phyloP scores from a whole-genome alignment of 2,888 invertebrate genomes.

The Gonocerus acuteangulatus region DNA sequence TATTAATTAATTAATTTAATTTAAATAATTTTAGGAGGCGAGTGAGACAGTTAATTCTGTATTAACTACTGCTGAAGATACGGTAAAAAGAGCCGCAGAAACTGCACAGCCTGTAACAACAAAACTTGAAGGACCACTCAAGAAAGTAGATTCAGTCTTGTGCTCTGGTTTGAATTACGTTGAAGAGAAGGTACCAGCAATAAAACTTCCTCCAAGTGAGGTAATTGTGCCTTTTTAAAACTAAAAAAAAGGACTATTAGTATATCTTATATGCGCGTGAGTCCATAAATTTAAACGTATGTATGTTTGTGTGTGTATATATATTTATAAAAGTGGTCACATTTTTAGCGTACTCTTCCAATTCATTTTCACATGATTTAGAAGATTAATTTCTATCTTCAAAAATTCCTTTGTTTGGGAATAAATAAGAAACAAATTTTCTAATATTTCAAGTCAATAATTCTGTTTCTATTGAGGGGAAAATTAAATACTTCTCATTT shows the following conservation, averaged over 20 bases:
- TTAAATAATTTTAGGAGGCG: slow-evolving; percentile 47
- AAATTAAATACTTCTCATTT: no score
- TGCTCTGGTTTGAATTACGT: slow-evolving; percentile 51
- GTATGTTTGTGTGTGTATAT: slow-evolving; percentile 25
- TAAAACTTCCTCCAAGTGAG: slow-evolving; percentile 50
- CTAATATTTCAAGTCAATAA: no score
- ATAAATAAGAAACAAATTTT: no score
- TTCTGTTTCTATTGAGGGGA: no score
- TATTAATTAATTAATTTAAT: no score
- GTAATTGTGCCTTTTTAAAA: no score
- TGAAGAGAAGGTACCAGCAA: slow-evolving; percentile 50
- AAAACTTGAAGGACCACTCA: slow-evolving; percentile 49
- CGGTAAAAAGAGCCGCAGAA: slow-evolving; percentile 49
- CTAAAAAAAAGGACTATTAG: no score
- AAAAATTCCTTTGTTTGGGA: no score
- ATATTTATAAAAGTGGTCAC: slow-evolving; percentile 24
- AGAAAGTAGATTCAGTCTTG: slow-evolving; percentile 49
- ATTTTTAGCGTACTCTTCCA: background rate
- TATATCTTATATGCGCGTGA: no score
- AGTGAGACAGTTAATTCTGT: slow-evolving; percentile 54
- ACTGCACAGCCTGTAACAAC: slow-evolving; percentile 45
- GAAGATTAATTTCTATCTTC: no score
- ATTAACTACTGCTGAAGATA: slow-evolving; percentile 48
- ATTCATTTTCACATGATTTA: no score
- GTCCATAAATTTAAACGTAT: background rate